Conservation (phyloP, 2,113 vertebrate species). For the Scomber colias region DNA sequence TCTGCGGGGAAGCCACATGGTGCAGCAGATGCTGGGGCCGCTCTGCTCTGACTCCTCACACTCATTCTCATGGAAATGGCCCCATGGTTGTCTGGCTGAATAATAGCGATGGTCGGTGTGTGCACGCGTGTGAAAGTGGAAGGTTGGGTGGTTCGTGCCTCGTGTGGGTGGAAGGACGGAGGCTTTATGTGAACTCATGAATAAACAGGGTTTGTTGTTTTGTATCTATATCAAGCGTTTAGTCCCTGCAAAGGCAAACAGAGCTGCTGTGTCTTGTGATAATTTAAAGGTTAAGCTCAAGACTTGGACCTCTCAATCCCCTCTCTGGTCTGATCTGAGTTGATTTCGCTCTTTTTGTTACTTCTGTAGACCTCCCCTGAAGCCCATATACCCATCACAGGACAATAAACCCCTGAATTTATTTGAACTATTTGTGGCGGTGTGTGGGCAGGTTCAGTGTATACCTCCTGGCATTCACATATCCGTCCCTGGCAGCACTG, state of each 20-base stretch:
- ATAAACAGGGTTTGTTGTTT: slow-evolving; percentile 39
- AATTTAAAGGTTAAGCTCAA: neutral
- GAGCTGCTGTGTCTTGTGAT: neutral
- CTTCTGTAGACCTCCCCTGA: neutral
- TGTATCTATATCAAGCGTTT: neutral
- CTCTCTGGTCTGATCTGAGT: slow-evolving; percentile 14
- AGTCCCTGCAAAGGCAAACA: neutral
- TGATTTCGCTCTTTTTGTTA: slow-evolving; percentile 3
- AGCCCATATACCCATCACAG: neutral
- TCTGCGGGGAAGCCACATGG: slow-evolving; percentile 58
- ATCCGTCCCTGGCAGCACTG: slow-evolving; percentile 44
- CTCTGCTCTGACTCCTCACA: slow-evolving; percentile 68
- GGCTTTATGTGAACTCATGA: slow-evolving; percentile 19
- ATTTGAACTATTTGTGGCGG: neutral
- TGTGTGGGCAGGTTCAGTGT: slow-evolving; percentile 52
- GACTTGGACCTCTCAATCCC: too few relatives aligned
- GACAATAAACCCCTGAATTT: neutral
- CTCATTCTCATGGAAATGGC: slow-evolving; percentile 84
- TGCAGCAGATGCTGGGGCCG: slow-evolving; percentile 79
- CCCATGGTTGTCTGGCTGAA: slow-evolving; percentile 73
- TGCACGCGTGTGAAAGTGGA: slow-evolving; percentile 34
- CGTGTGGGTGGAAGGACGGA: neutral
- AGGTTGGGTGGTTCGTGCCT: neutral
- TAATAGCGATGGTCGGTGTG: slow-evolving; percentile 56
- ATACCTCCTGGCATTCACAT: slow-evolving; percentile 42